phyloP scores from a whole-genome alignment of 2,888 invertebrate species.

The Brenthis ino region DNA sequence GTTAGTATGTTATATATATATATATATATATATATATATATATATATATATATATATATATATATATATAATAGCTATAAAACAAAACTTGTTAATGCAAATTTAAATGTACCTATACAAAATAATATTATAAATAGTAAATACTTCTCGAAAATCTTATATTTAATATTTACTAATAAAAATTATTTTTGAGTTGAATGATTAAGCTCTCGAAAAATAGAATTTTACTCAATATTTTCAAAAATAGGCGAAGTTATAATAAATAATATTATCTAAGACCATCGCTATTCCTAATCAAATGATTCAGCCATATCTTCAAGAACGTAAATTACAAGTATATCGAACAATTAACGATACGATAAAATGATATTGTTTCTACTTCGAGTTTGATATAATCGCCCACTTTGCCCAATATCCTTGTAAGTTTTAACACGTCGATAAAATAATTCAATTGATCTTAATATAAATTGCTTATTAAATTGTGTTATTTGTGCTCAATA shows the following conservation, averaged over 20 bases:
- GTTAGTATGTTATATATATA: no score
- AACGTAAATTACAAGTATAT: slow-evolving; percentile 44
- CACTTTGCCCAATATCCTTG: slow-evolving; percentile 63
- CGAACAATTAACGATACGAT: slow-evolving; percentile 57
- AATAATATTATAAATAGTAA: no score
- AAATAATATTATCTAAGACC: slow-evolving; percentile 19
- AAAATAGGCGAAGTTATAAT: background rate
- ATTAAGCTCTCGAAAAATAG: no score
- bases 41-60: no score
- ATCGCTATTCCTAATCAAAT: slow-evolving; percentile 34
- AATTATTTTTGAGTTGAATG: no score
- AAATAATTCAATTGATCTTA: slow-evolving; percentile 1
- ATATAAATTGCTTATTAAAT: background rate
- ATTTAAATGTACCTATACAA: no score
- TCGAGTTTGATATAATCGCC: slow-evolving; percentile 44
- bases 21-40: no score
- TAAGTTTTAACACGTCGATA: slow-evolving; percentile 43
- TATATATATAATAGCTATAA: no score
- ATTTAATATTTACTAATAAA: no score
- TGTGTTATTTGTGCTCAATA: slow-evolving; percentile 28
- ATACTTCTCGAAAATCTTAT: no score
- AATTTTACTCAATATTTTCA: no score
- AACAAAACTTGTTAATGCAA: no score
- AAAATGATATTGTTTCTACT: slow-evolving; percentile 43
- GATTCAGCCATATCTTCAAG: slow-evolving; percentile 37